Conservation (phyloP, 2,797 vertebrate species). For the Pachyuromys duprasi region DNA sequence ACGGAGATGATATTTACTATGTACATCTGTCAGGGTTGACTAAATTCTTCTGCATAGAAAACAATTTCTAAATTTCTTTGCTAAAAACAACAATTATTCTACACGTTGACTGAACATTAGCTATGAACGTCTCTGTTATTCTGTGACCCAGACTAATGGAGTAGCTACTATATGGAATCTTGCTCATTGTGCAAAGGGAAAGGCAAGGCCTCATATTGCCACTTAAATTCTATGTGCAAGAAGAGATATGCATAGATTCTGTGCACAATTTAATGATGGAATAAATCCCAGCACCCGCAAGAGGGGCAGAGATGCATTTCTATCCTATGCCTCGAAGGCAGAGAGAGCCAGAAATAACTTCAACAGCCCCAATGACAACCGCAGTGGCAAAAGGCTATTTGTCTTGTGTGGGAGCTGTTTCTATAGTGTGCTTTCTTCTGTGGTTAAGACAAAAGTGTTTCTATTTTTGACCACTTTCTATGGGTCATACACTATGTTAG, state of each 20-base stretch:
- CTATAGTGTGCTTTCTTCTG: not conserved
- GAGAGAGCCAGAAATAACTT: not conserved
- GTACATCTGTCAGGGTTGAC: not conserved
- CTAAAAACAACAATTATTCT: not conserved
- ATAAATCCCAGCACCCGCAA: not conserved
- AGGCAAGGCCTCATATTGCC: not conserved
- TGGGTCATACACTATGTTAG: not conserved
- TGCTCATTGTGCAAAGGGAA: not conserved
- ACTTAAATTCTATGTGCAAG: not conserved
- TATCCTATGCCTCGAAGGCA: slow-evolving; percentile 6
- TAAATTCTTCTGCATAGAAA: not conserved
- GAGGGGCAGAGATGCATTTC: not conserved
- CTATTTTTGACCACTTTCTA: not conserved
- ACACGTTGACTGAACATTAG: not conserved
- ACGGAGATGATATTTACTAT: not conserved
- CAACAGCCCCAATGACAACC: not conserved
- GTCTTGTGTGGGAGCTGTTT: not conserved
- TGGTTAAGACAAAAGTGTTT: not conserved
- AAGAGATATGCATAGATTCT: not conserved
- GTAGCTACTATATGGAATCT: not conserved
- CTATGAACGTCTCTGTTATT: not conserved
- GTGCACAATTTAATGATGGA: not conserved
- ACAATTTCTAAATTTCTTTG: not conserved
- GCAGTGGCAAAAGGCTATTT: not conserved
- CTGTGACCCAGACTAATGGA: not conserved